phyloP scores from a whole-genome alignment of 2,888 invertebrate species.

The Strigamia maritima region DNA sequence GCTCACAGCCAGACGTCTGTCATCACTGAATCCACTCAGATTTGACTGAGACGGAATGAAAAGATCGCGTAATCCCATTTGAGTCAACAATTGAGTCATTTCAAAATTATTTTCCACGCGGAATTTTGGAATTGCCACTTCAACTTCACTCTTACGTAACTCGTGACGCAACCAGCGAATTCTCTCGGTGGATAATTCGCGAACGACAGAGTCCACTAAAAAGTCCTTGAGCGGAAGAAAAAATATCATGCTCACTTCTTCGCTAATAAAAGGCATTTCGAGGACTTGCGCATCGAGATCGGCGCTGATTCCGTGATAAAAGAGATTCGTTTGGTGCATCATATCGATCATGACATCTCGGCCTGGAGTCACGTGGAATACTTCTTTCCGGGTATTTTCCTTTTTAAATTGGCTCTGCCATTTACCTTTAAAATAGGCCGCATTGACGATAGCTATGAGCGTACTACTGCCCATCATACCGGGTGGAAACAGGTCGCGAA shows the following conservation, averaged over 20 bases:
- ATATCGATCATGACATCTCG: conserved; percentile 45
- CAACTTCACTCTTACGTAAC: conserved; percentile 14
- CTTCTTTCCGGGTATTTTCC: conserved; percentile 68
- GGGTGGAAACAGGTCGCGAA: conserved; percentile 67
- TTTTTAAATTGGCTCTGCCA: conserved; percentile 72
- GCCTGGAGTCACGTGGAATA: conserved; percentile 61
- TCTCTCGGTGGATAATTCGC: not conserved
- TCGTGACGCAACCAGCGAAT: conserved; percentile 22
- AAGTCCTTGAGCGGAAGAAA: conserved; percentile 38
- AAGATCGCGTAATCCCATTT: conserved; percentile 39
- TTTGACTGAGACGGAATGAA: conserved; percentile 37
- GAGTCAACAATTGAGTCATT: conserved; percentile 28
- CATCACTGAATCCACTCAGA: conserved; percentile 40
- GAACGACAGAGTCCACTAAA: not conserved
- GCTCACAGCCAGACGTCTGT: conserved; percentile 59
- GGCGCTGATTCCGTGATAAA: conserved; percentile 34
- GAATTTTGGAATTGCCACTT: conserved; percentile 40
- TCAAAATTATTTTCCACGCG: conserved; percentile 39
- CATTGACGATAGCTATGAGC: conserved; percentile 53
- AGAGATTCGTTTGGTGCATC: conserved; percentile 39
- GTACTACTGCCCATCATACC: conserved; percentile 51
- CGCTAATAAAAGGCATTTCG: conserved; percentile 40
- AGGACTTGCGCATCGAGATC: conserved; percentile 10
- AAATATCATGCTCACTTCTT: conserved; percentile 49
- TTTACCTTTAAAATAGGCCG: conserved; percentile 55